Evolutionary conservation across 2,888 invertebrate species (phyloP).

Genomic region (Timema podura): DNA sequence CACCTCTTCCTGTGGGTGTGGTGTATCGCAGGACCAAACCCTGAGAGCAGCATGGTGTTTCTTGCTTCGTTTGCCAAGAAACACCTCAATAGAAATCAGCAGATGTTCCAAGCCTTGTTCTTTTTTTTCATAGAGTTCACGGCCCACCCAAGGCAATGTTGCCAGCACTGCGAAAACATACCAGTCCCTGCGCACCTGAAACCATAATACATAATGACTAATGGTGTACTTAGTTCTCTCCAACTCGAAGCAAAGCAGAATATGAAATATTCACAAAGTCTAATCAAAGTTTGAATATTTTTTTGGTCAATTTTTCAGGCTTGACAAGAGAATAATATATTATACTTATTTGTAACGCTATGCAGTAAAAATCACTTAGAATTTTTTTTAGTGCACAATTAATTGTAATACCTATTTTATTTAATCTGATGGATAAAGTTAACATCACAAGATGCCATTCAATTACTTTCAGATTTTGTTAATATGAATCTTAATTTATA

Average conservation of each 20-base stretch:
- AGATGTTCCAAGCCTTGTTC: slow-evolving; percentile 88
- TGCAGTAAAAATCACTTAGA: no score
- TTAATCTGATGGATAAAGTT: no score
- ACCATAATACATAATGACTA: slow-evolving; percentile 47
- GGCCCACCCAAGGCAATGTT: slow-evolving; percentile 92
- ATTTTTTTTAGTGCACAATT: no score
- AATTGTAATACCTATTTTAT: no score
- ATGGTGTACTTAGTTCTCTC: neutral
- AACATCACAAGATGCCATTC: no score
- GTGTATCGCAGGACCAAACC: slow-evolving; percentile 92
- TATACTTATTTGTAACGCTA: neutral
- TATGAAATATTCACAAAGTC: no score
- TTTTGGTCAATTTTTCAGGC: no score
- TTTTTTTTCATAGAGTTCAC: slow-evolving; percentile 94
- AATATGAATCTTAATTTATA: no score
- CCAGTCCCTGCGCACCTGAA: slow-evolving; percentile 56
- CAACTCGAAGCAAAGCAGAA: no score
- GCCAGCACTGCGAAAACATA: slow-evolving; percentile 77
- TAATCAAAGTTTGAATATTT: no score
- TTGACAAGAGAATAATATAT: neutral
- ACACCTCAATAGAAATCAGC: slow-evolving; percentile 84
- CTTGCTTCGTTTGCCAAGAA: slow-evolving; percentile 87
- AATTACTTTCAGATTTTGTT: no score
- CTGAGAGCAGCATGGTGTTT: slow-evolving; percentile 89
- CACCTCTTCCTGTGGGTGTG: slow-evolving; percentile 88